Evolutionary conservation across 1,140 invertebrate species (phyloP).

Genomic region (Drosophila grimshawi): DNA sequence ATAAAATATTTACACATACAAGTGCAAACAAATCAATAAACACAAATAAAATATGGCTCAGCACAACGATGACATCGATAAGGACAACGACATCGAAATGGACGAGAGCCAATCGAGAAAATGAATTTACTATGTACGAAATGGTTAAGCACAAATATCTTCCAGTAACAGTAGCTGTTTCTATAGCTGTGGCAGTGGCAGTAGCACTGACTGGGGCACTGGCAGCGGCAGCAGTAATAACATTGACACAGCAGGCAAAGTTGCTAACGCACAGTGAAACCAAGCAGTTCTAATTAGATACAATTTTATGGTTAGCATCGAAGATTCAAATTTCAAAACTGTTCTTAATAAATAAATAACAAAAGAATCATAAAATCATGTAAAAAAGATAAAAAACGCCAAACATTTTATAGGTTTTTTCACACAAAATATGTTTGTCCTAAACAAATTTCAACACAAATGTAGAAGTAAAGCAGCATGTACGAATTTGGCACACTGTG

Average conservation of each 20-base stretch:
- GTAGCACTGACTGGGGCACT: neutral
- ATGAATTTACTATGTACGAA: slow-evolving; percentile 79
- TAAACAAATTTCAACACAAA: neutral
- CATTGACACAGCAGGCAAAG: neutral
- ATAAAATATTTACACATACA: slow-evolving; percentile 82
- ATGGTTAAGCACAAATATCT: slow-evolving; percentile 76
- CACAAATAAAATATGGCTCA: slow-evolving; percentile 74
- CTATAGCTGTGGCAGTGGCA: neutral
- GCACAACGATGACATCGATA: slow-evolving; percentile 38
- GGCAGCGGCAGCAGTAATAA: neutral
- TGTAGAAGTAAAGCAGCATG: too few species aligned
- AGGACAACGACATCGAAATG: slow-evolving; percentile 50
- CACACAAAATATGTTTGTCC: too few species aligned
- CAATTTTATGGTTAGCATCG: too few species aligned
- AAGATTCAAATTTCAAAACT: too few species aligned
- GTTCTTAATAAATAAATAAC: too few species aligned
- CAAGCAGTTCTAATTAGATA: too few species aligned
- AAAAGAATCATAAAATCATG: too few species aligned
- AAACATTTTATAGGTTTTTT: too few species aligned
- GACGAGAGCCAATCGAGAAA: slow-evolving; percentile 76
- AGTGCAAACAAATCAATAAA: slow-evolving; percentile 69
- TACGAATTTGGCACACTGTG: slow-evolving; percentile 1
- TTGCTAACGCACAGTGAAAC: slow-evolving; percentile 1
- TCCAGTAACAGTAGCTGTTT: neutral
- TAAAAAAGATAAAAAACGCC: too few species aligned